Evolutionary conservation across 2,113 vertebrate genomes (phyloP).

Genomic region (Camelus bactrianus): DNA sequence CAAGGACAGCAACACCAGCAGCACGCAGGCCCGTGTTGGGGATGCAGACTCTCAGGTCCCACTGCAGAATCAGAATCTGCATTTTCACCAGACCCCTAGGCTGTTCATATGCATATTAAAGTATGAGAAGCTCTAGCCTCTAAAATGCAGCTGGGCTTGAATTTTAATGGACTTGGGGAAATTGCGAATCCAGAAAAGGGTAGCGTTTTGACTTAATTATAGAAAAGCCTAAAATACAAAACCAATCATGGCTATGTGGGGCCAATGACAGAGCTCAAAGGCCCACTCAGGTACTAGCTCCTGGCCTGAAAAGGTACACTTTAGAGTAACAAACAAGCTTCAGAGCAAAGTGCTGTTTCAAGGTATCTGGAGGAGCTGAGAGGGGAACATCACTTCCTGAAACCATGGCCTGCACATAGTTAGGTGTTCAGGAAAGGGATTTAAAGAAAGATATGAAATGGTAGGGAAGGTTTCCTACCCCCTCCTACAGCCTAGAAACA

Average conservation of each 20-base stretch:
- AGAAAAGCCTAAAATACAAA: conserved; percentile 27
- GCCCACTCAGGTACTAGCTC: background rate
- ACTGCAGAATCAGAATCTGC: background rate
- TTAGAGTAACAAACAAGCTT: background rate
- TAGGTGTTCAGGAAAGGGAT: background rate
- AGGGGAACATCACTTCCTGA: background rate
- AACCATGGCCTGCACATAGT: background rate
- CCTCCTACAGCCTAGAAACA: background rate
- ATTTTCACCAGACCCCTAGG: background rate
- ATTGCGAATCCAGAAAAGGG: background rate
- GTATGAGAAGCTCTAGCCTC: background rate
- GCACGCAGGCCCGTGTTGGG: fast-evolving
- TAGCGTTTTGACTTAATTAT: background rate
- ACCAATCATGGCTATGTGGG: background rate
- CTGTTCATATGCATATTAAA: background rate
- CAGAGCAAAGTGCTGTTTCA: background rate
- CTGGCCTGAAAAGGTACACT: background rate
- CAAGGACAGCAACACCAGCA: background rate
- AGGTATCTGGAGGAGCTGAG: background rate
- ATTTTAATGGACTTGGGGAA: background rate
- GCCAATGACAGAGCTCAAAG: background rate
- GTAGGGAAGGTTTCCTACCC: background rate
- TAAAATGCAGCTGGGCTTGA: background rate
- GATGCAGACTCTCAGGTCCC: background rate
- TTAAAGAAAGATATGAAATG: background rate